A percentile compares a stretch with the other conserved stretches of the same genome.
Conservation (phyloP, 2,888 invertebrate genomes). For the Myathropa florea region DNA sequence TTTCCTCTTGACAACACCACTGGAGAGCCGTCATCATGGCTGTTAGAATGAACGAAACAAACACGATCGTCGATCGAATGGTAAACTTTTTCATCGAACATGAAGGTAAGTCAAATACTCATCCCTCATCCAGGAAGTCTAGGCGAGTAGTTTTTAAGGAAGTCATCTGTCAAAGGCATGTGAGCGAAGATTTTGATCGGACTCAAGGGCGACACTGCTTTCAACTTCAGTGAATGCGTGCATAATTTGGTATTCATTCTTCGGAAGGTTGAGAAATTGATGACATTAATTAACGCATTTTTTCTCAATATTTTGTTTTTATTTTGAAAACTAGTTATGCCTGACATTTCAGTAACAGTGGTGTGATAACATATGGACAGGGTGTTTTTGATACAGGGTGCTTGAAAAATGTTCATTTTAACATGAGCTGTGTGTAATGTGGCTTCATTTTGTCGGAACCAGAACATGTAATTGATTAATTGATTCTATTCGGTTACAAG, state of each 20-base stretch:
- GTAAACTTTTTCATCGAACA: slow-evolving; percentile 80
- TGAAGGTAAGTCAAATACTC: slow-evolving; percentile 76
- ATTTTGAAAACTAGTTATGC: background rate
- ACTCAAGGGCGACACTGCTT: background rate
- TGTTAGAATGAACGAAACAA: slow-evolving; percentile 77
- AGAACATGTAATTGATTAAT: no score
- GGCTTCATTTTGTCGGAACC: no score
- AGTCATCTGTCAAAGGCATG: background rate
- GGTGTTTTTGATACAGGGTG: background rate
- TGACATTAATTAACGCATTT: background rate
- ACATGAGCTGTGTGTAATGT: no score
- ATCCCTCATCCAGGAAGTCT: background rate
- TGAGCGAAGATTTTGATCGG: background rate
- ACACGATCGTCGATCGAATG: slow-evolving; percentile 79
- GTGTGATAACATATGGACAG: background rate
- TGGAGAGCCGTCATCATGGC: slow-evolving; percentile 73
- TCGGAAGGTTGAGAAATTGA: background rate
- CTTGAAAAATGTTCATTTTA: no score
- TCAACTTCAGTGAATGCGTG: background rate
- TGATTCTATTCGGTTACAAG: no score
- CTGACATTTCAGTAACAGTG: background rate
- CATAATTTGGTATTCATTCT: background rate
- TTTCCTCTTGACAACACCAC: slow-evolving; percentile 12
- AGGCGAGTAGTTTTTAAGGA: background rate
- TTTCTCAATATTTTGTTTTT: background rate